Evolutionary conservation across 2,113 vertebrate species (phyloP).

Genomic region (Hydrolagus affinis): DNA sequence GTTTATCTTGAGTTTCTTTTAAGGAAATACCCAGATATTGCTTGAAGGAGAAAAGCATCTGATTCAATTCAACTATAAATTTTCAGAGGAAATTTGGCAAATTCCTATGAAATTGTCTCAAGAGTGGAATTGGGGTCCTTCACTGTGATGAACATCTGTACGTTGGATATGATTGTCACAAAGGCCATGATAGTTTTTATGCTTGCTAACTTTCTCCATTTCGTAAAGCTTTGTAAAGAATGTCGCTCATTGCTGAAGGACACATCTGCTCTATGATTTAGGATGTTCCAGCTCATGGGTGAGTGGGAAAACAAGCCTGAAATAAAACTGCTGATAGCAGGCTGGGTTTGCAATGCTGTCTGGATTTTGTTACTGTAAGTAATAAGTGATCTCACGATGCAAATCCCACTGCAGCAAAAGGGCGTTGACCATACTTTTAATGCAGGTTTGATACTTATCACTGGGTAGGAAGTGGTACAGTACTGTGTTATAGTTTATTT

Average conservation of each 20-base stretch:
- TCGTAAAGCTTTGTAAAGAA: background rate
- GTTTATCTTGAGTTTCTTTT: too few species aligned
- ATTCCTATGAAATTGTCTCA: too few species aligned
- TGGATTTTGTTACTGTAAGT: background rate
- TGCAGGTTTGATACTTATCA: background rate
- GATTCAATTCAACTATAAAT: too few species aligned
- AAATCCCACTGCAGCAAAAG: background rate
- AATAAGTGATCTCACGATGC: background rate
- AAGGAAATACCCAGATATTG: too few species aligned
- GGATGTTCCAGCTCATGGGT: background rate
- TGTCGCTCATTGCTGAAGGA: background rate
- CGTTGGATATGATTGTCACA: background rate
- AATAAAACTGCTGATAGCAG: background rate
- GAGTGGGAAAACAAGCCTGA: background rate
- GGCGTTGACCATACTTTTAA: background rate
- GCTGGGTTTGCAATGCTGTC: background rate
- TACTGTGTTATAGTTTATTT: background rate
- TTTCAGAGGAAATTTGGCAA: too few species aligned
- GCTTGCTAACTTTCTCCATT: background rate
- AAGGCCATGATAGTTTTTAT: background rate
- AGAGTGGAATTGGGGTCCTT: too few species aligned
- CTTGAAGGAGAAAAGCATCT: too few species aligned
- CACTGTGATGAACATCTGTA: background rate
- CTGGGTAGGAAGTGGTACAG: background rate
- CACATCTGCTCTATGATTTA: constrained; percentile 5